Evolutionary conservation across 1,140 invertebrate species (phyloP).

Genomic region (Drosophila nebulosa): DNA sequence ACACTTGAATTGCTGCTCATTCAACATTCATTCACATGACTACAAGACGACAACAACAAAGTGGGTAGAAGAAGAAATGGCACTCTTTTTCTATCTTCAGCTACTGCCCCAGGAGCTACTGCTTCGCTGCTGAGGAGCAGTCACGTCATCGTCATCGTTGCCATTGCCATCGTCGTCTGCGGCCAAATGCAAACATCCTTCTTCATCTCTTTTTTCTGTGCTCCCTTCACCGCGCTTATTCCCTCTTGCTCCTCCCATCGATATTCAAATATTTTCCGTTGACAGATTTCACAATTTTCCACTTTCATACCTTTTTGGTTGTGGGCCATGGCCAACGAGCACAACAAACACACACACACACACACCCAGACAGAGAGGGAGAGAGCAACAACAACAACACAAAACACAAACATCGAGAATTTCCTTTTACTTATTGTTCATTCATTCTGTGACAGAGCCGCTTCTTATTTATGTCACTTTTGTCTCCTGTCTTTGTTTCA

Average conservation of each 20-base stretch:
- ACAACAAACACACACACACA: slow-evolving; percentile 11
- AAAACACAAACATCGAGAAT: slow-evolving; percentile 2
- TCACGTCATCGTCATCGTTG: slow-evolving; percentile 6
- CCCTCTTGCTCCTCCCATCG: no score
- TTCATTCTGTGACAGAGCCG: slow-evolving; percentile 41
- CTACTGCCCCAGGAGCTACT: background rate
- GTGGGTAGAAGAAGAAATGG: background rate
- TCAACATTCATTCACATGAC: slow-evolving; percentile 62
- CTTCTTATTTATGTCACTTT: slow-evolving; percentile 20
- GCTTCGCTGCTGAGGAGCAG: background rate
- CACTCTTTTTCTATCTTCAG: background rate
- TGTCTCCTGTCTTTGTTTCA: slow-evolving; percentile 6
- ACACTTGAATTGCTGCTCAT: slow-evolving; percentile 62
- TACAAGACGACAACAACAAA: background rate
- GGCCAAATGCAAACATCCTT: slow-evolving; percentile 17
- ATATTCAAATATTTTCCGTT: slow-evolving; percentile 71
- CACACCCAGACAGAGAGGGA: background rate
- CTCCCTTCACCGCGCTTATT: background rate
- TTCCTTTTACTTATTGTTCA: slow-evolving; percentile 62
- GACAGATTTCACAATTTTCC: slow-evolving; percentile 70
- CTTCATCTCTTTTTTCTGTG: background rate
- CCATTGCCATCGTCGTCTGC: background rate
- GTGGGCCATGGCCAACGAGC: slow-evolving; percentile 27
- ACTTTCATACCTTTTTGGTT: slow-evolving; percentile 61
- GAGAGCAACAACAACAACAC: no score